Percentiles rank a stretch among this genome's conserved stretches.
Evolutionary conservation across 2,888 invertebrate genomes (phyloP).

Genomic region (Drosophila paramelanica): DNA sequence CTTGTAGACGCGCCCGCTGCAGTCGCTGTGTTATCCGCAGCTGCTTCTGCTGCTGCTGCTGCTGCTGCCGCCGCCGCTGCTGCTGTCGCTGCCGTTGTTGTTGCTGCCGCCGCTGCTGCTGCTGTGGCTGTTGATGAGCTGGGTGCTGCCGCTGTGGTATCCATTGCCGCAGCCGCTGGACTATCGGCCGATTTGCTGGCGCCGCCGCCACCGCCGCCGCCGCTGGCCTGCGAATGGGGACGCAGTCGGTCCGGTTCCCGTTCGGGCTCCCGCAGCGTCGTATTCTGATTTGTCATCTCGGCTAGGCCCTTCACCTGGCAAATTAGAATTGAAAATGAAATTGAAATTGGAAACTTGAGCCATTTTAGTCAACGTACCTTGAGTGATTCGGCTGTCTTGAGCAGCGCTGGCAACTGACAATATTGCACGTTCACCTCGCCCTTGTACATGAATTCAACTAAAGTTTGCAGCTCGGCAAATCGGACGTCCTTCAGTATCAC

Average conservation of each 20-base stretch:
- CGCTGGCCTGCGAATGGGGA: slow-evolving; percentile 83
- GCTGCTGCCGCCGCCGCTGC: slow-evolving; percentile 70
- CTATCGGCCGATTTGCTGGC: slow-evolving; percentile 66
- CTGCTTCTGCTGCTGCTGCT: slow-evolving; percentile 35
- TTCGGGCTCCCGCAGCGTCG: slow-evolving; percentile 86
- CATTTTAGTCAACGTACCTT: slow-evolving; percentile 86
- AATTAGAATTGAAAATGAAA: no score
- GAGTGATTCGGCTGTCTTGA: slow-evolving; percentile 96
- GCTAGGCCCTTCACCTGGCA: slow-evolving; percentile 92
- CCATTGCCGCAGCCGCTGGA: slow-evolving; percentile 81
- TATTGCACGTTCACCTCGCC: slow-evolving; percentile 98
- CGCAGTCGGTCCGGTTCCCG: slow-evolving; percentile 86
- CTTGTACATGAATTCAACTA: slow-evolving; percentile 98
- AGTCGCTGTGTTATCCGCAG: slow-evolving; percentile 43
- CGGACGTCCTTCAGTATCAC: slow-evolving; percentile 97
- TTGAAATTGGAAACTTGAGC: no score
- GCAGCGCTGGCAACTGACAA: slow-evolving; percentile 94
- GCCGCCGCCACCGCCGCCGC: slow-evolving; percentile 58
- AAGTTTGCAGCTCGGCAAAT: slow-evolving; percentile 94
- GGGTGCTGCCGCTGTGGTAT: slow-evolving; percentile 81
- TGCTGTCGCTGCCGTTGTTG: slow-evolving; percentile 36
- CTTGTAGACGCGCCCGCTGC: slow-evolving; percentile 65
- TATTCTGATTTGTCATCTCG: slow-evolving; percentile 94
- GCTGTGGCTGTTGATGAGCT: slow-evolving; percentile 30
- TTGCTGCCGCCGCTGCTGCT: slow-evolving; percentile 42